Evolutionary conservation across 2,797 vertebrate genomes (phyloP).

Genomic region (Ataeniobius toweri): DNA sequence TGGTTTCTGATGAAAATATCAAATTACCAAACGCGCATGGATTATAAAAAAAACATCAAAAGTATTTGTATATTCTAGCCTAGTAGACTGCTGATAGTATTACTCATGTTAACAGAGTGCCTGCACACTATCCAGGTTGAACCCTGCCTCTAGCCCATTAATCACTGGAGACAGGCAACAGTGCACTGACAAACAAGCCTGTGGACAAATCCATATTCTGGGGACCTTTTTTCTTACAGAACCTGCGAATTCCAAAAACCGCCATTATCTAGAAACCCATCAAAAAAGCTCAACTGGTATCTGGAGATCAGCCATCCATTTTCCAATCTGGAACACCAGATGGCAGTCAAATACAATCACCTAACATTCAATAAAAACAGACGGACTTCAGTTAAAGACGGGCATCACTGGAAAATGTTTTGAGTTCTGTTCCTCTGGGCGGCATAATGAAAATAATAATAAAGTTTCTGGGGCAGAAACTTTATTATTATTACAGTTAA

Average conservation of each 20-base stretch:
- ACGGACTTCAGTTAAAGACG: background rate
- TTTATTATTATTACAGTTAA: constrained; percentile 52
- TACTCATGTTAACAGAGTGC: background rate
- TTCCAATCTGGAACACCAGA: constrained; percentile 55
- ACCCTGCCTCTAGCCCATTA: too few relatives aligned
- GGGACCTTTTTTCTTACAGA: background rate
- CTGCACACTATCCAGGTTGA: background rate
- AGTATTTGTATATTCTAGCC: background rate
- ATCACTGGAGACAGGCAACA: background rate
- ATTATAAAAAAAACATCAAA: background rate
- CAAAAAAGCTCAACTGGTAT: background rate
- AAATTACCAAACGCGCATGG: too few relatives aligned
- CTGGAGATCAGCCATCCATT: background rate
- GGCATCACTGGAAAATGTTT: background rate
- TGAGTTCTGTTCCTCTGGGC: constrained; percentile 3
- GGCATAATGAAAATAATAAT: constrained; percentile 37
- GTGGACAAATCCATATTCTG: background rate
- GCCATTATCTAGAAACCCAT: background rate
- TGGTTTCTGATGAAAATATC: background rate
- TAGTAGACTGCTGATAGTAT: background rate
- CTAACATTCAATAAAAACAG: background rate
- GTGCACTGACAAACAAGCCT: background rate
- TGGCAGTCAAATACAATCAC: constrained; percentile 63
- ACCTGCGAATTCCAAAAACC: background rate
- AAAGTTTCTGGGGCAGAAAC: constrained; percentile 34